A percentile compares a stretch with the other conserved stretches of the same genome.
phyloP scores from a whole-genome alignment of 2,797 vertebrate genomes.

The Glyptemys insculpta region DNA sequence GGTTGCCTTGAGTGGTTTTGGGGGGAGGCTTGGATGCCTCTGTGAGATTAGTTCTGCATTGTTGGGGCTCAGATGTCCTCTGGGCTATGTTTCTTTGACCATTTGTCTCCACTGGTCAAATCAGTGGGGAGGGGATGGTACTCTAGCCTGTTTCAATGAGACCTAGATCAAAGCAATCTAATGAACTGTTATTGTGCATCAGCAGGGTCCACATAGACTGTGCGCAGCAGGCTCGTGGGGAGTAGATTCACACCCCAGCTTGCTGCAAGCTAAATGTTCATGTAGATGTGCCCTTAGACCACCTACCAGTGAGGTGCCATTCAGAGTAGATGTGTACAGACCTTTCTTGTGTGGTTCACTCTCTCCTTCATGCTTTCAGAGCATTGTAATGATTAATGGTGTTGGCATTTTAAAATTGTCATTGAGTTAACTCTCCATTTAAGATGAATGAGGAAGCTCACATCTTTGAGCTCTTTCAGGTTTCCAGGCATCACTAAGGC shows the following conservation, averaged over 20 bases:
- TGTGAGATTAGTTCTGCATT: neutral
- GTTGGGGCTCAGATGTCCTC: neutral
- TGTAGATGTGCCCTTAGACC: no score
- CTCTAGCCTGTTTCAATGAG: neutral
- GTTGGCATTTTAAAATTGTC: neutral
- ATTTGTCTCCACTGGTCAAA: neutral
- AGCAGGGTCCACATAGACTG: no score
- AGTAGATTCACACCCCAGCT: no score
- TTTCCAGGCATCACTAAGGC: neutral
- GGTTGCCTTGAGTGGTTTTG: neutral
- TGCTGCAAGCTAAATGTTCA: no score
- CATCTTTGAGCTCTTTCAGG: neutral
- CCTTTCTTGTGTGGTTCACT: neutral
- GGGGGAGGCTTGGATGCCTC: neutral
- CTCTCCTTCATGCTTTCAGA: rapidly evolving
- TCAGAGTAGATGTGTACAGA: no score
- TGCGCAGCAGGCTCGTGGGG: no score
- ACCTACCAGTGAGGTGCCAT: no score
- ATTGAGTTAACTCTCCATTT: neutral
- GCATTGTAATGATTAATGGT: rapidly evolving
- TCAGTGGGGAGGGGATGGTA: neutral
- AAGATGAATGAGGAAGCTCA: conserved; percentile 10
- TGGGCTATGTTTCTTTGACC: neutral
- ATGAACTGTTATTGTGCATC: no score
- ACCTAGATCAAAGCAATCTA: no score